These are phyloP conservation scores for Lapara coniferarum DNA, from an alignment of 2,888 invertebrate genomes.

Conservation along the genomic window DNA sequence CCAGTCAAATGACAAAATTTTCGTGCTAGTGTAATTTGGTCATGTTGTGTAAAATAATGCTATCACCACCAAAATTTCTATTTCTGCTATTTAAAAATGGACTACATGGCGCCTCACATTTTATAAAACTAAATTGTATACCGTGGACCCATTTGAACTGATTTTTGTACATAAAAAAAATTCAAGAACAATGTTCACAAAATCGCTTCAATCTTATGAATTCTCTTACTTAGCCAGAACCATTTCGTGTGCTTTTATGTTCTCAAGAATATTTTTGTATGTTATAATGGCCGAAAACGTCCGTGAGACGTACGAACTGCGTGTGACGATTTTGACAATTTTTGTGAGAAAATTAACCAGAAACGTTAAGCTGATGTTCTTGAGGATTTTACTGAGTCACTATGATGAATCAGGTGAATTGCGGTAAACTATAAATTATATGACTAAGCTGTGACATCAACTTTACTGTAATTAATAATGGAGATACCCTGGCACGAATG, in stretches of 20 bases:
- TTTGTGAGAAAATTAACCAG: constrained; percentile 45
- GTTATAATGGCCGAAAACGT: constrained; percentile 58
- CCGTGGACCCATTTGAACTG: no score
- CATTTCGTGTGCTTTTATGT: constrained; percentile 76
- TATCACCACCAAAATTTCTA: no score
- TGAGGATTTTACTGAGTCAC: constrained; percentile 24
- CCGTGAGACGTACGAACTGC: constrained; percentile 60
- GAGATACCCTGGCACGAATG: not conserved
- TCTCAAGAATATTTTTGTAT: constrained; percentile 71
- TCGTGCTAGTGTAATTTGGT: no score
- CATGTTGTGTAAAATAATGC: no score
- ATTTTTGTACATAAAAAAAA: no score
- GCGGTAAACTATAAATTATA: constrained; percentile 14
- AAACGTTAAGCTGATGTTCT: constrained; percentile 17
- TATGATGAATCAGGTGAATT: constrained; percentile 17
- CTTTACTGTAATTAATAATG: constrained; percentile 1
- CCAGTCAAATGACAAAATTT: no score
- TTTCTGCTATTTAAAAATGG: no score
- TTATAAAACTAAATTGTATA: no score
- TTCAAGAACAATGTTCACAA: not conserved
- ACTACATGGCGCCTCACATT: no score
- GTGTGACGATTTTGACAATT: constrained; percentile 48
- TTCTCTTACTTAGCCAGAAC: constrained; percentile 55
- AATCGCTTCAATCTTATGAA: constrained; percentile 33
- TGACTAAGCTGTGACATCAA: constrained; percentile 15